Percentiles rank a stretch among this genome's conserved stretches.
phyloP scores from a whole-genome alignment of 2,888 invertebrate genomes.

The Tinea pellionella region DNA sequence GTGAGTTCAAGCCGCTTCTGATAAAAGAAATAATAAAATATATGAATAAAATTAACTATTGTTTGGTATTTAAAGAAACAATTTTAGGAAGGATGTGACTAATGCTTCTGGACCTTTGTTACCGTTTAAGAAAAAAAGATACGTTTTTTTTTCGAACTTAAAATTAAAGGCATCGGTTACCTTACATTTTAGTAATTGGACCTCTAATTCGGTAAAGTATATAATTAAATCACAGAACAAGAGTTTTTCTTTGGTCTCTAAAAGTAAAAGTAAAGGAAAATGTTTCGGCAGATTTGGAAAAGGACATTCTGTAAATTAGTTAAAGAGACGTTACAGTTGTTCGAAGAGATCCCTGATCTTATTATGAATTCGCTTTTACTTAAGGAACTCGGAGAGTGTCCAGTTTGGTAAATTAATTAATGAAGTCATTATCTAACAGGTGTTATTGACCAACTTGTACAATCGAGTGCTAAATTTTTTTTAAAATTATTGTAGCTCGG shows the following conservation, averaged over 20 bases:
- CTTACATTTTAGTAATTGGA: background rate
- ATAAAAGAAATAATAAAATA: conserved; percentile 9
- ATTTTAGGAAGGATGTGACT: conserved; percentile 35
- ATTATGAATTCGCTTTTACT: background rate
- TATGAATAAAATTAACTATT: conserved; percentile 12
- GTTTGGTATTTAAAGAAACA: conserved; percentile 6
- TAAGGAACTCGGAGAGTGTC: background rate
- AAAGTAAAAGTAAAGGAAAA: background rate
- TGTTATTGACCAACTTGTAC: too few relatives aligned
- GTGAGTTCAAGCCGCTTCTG: conserved; percentile 39
- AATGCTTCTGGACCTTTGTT: conserved; percentile 21
- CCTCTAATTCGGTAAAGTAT: background rate
- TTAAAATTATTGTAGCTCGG: too few relatives aligned
- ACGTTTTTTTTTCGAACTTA: background rate
- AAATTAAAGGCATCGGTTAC: too few relatives aligned
- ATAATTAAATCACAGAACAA: background rate
- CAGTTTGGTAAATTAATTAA: background rate
- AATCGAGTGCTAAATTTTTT: too few relatives aligned
- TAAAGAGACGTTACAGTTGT: background rate
- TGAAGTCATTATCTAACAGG: background rate
- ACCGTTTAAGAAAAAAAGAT: background rate
- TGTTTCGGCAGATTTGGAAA: background rate
- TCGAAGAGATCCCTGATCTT: background rate
- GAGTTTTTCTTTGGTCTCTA: background rate
- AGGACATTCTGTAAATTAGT: background rate